phyloP scores from a whole-genome alignment of 2,113 vertebrate genomes.

The Paratilapia polleni region DNA sequence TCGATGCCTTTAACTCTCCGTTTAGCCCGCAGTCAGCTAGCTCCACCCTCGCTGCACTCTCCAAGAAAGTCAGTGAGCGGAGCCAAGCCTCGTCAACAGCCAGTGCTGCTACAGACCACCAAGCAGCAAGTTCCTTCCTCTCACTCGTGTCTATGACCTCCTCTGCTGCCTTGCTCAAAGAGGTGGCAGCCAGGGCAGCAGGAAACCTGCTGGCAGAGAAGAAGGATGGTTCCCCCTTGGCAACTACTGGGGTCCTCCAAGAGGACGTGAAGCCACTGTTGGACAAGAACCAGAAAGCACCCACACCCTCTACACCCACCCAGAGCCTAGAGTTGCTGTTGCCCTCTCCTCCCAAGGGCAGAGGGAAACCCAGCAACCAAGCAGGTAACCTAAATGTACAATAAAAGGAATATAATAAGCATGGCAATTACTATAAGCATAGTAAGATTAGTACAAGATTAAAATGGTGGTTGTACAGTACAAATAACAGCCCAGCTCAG shows the following conservation, averaged over 20 bases:
- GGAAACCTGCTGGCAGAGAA: slow-evolving; percentile 94
- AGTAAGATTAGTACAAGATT: neutral
- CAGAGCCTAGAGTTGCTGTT: slow-evolving; percentile 91
- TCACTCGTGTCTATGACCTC: slow-evolving; percentile 98
- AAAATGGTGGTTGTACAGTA: neutral
- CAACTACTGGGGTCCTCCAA: slow-evolving; percentile 76
- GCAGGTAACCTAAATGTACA: slow-evolving; percentile 77
- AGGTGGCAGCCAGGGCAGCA: slow-evolving; percentile 96
- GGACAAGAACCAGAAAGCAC: slow-evolving; percentile 93
- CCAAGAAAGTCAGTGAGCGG: slow-evolving; percentile 98
- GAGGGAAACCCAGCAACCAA: slow-evolving; percentile 90
- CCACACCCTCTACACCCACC: slow-evolving; percentile 86
- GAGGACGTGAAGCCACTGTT: slow-evolving; percentile 90
- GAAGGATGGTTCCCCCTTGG: slow-evolving; percentile 82
- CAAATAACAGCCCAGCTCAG: neutral
- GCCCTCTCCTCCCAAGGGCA: slow-evolving; percentile 91
- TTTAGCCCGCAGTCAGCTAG: slow-evolving; percentile 98
- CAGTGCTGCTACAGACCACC: slow-evolving; percentile 81
- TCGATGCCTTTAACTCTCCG: slow-evolving; percentile 94
- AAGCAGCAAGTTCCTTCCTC: slow-evolving; percentile 91
- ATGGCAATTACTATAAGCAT: neutral
- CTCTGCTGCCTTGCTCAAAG: slow-evolving; percentile 96
- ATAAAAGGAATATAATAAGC: neutral
- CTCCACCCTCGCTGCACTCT: slow-evolving; percentile 95
- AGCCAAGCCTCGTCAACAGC: slow-evolving; percentile 84